Evolutionary conservation across 1,140 invertebrate genomes (phyloP).

Genomic region (Camponotus pennsylvanicus): DNA sequence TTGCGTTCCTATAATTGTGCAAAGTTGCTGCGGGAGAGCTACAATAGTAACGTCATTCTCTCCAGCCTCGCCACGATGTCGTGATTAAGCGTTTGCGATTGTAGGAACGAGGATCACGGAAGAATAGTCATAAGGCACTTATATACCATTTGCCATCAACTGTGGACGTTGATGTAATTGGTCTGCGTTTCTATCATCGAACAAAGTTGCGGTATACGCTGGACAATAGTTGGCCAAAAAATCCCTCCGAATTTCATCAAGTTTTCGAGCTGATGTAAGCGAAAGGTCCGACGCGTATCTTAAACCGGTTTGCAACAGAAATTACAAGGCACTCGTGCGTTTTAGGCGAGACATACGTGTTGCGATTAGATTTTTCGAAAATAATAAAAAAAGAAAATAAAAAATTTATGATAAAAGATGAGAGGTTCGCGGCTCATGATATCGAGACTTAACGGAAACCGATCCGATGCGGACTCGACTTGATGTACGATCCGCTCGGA

Average conservation of each 20-base stretch:
- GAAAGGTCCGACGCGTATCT: neutral
- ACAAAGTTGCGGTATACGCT: neutral
- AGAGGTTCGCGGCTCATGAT: neutral
- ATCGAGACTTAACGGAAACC: conserved; percentile 25
- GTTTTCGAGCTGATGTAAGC: conserved; percentile 1
- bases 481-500: conserved; percentile 74
- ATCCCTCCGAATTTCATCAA: neutral
- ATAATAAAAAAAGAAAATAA: neutral
- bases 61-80: neutral
- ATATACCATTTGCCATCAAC: neutral
- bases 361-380: neutral
- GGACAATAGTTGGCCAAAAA: neutral
- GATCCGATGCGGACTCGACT: conserved; percentile 34
- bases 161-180: neutral
- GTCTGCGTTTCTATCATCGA: conserved; percentile 9
- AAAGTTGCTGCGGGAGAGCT: conserved; percentile 16
- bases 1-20: conserved; percentile 33
- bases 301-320: conserved; percentile 30
- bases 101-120: neutral
- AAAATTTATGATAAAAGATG: neutral
- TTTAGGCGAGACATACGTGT: no score
- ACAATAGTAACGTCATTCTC: conserved; percentile 30
- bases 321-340: neutral
- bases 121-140: conserved; percentile 38
- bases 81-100: conserved; percentile 8